Evolutionary conservation across 1,140 invertebrate genomes (phyloP), one percentile per base, ranked within the genome.

Genomic region (Drosophila nikananu): DNA sequence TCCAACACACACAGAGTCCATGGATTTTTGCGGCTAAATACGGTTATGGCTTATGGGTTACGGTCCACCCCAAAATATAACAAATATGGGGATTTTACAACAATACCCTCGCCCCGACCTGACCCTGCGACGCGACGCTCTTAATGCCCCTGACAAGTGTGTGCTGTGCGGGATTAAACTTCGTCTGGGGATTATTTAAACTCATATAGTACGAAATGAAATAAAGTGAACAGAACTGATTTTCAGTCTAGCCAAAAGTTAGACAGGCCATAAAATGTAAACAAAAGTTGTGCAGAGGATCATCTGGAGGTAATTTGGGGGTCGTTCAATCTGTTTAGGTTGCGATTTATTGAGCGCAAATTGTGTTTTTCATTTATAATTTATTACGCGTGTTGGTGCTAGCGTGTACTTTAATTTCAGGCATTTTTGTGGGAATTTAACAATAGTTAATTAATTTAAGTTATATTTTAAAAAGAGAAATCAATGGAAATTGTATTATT

Each of bases 1-100:
- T 84, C 73, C 52, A 73, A 79, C 66, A 86, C 66, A 78, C 62
- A 86, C 6, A 2, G 48, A 81, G 78, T 75, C 72, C 61, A 39
- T 25, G 63, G 74, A 60, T 68, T 55, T 77, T 77, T 86, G 83
- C 54, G 83, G 51, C 70, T 68, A 70, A 81, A 64, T 78, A 78
- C 58, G 65, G 74, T 77, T 77, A 77, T 77, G 64, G 75, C 74
- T 77, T 77, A 77, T 70, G 75, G 74, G 54, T 44, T 60, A 61
- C 30, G 68, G 71, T 37, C 70, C 54, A 35, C 70, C 68, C 67
- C 35, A 61, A 51, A 74, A 57, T 57, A 52, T 71, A 71, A 77
- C 75, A 77, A 78, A 78, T 78, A 52, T 78, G 75, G 21, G 54
- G 52, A 72, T 60, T 77, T 77, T 68, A 77, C 63, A 35, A n/a